Percentiles rank a stretch among this genome's conserved stretches.
phyloP scores from a whole-genome alignment of 2,888 invertebrate species.

The Clunio marinus region DNA sequence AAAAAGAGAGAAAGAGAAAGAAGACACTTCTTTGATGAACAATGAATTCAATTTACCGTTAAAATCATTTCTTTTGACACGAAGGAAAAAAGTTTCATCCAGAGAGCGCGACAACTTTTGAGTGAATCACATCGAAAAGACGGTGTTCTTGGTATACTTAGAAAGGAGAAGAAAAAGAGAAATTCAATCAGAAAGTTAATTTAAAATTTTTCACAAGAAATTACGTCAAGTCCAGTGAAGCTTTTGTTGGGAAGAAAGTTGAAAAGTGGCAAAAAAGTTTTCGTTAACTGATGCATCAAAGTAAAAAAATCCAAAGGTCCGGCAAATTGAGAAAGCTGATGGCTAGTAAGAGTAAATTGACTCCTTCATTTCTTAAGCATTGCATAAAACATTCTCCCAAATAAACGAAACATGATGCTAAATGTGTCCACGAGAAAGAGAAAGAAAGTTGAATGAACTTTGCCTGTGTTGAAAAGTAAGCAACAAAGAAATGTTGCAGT shows the following conservation, averaged over 20 bases:
- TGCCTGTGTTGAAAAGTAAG: conserved; percentile 1
- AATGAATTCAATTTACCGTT: no score
- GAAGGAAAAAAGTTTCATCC: conserved; percentile 27
- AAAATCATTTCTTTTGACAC: conserved; percentile 33
- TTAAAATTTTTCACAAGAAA: not conserved
- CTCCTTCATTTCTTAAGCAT: conserved; percentile 16
- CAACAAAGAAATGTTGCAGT: conserved; percentile 20
- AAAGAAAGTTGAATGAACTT: conserved; percentile 12
- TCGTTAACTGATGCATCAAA: conserved; percentile 18
- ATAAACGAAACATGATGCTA: conserved; percentile 28
- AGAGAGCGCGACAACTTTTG: conserved; percentile 14
- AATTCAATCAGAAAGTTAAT: not conserved
- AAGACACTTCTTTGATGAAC: no score
- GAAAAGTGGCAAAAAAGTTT: not conserved
- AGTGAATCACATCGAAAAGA: conserved; percentile 29
- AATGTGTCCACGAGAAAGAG: conserved; percentile 28
- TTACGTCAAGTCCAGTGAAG: conserved; percentile 22
- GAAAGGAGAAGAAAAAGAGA: not conserved
- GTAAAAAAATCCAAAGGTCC: conserved; percentile 19
- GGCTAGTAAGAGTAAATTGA: conserved; percentile 27
- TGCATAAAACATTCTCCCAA: conserved; percentile 30
- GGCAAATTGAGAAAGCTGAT: conserved; percentile 8
- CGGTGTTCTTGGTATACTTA: conserved; percentile 28
- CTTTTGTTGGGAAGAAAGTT: conserved; percentile 10
- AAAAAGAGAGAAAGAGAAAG: no score